phyloP scores from a whole-genome alignment of 2,113 vertebrate genomes.

The Bombycilla garrulus region DNA sequence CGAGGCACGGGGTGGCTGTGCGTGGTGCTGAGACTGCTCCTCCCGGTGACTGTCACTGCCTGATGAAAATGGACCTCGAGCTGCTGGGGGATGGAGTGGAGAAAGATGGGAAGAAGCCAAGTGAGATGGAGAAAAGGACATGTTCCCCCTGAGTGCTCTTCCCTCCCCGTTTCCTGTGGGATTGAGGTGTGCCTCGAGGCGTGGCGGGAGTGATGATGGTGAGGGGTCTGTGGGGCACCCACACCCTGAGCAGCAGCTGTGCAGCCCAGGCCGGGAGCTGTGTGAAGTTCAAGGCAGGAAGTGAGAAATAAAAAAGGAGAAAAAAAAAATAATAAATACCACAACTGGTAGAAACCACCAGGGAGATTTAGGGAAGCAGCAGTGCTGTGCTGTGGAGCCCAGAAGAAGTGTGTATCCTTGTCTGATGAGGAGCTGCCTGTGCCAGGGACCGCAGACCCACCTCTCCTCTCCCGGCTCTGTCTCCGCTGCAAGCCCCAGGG shows the following conservation, averaged over 20 bases:
- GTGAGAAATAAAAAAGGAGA: not conserved
- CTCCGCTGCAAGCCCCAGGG: slow-evolving; percentile 64
- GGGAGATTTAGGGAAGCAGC: slow-evolving; percentile 36
- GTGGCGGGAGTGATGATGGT: fast-evolving
- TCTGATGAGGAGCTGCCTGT: not conserved
- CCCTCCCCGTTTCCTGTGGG: fast-evolving
- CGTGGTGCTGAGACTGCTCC: not conserved
- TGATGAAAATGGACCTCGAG: slow-evolving; percentile 14
- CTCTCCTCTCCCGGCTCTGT: slow-evolving; percentile 31
- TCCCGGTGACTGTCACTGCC: not conserved
- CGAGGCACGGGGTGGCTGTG: not conserved
- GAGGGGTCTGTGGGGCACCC: not conserved
- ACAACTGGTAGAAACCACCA: not conserved
- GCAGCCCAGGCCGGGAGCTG: not conserved
- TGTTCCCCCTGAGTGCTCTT: not conserved
- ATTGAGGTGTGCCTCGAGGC: not conserved
- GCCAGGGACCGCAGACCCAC: slow-evolving; percentile 37
- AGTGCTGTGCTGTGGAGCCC: not conserved
- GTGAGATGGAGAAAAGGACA: not conserved
- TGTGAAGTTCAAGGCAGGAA: slow-evolving; percentile 55
- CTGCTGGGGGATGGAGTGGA: not conserved
- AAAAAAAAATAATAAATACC: not conserved
- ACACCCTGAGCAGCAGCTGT: not conserved
- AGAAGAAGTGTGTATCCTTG: not conserved
- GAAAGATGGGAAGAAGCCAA: slow-evolving; percentile 23